Conservation (phyloP, 2,797 vertebrate species). For the Lagothrix lagotricha region DNA sequence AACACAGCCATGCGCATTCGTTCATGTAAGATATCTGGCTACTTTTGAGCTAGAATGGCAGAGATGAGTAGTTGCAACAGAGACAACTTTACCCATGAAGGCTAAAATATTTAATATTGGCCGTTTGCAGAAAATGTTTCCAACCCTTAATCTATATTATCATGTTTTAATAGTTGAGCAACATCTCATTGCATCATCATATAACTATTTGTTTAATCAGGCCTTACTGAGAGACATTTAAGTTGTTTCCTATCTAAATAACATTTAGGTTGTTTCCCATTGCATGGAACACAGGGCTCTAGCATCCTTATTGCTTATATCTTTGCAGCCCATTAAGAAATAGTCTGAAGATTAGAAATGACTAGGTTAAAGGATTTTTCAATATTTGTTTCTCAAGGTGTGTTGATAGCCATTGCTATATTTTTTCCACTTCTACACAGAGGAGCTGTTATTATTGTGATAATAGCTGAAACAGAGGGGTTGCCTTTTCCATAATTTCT, state of each 20-base stretch:
- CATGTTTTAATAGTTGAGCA: not conserved
- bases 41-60: not conserved
- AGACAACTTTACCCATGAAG: not conserved
- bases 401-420: not conserved
- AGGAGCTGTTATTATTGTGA: not conserved
- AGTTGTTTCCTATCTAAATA: not conserved
- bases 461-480: not conserved
- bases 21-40: not conserved
- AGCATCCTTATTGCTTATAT: not conserved
- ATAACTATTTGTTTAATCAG: not conserved
- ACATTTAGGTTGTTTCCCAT: not conserved
- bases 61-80: not conserved
- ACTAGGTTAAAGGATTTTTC: not conserved
- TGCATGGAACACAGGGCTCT: not conserved
- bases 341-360: not conserved
- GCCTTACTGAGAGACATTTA: not conserved
- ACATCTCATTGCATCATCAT: not conserved
- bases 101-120: not conserved
- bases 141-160: not conserved
- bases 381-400: not conserved
- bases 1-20: not conserved
- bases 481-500: not conserved
- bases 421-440: not conserved
- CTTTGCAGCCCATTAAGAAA: not conserved
- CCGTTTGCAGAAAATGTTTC: not conserved